Evolutionary conservation across 1,140 invertebrate genomes (phyloP), one percentile per base, ranked within the genome.

Genomic region (Hetaerina americana): DNA sequence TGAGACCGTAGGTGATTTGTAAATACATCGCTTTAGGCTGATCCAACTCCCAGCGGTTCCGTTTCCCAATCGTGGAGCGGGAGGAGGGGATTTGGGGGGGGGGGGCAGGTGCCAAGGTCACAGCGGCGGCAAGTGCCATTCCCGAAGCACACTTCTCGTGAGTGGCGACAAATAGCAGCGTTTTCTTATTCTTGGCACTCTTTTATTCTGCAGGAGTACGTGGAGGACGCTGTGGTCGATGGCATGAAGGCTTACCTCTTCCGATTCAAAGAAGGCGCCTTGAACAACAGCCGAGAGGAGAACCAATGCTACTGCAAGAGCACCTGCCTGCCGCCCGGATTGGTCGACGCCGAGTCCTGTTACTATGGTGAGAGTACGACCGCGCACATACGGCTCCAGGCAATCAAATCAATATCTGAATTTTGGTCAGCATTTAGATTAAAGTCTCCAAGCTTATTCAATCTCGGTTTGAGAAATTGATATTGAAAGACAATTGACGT

Each of bases 251-350:
- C 84, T 0, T 88, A 87, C 73, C 82, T 85, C 69, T 93, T 89
- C 76, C 85, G 85, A 0, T 93, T 92, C 76, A 85, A 88, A 66
- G 85, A 90, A 24, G 87, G 92, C 73, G 84, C 89, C 72, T 77
- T 92, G 70, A 91, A 93, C 76, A 92, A 93, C 77, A 92, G 92
- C 0, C 83, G 84, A 66, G 78, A 83, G 26, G 85, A 88, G 2
- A 92, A 93, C 77, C 89, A 90, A 76, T 93, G 92, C 76, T 93
- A 90, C 78, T 93, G 91, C 75, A 85, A 88, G 69, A 77, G 87
- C 66, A 85, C 85, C 81, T 92, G 91, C 77, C 80, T 92, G 24
- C 85, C 86, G n/a, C 77, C 83, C 27, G 91, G 91, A 3, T 76
- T 93, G 0, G 84, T 92, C 5, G 91, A 92, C 75, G 90, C 92